Evolutionary conservation across 1,140 invertebrate genomes (phyloP), one percentile per base, ranked within the genome.

Genomic region (Drosophila fuyamai): DNA sequence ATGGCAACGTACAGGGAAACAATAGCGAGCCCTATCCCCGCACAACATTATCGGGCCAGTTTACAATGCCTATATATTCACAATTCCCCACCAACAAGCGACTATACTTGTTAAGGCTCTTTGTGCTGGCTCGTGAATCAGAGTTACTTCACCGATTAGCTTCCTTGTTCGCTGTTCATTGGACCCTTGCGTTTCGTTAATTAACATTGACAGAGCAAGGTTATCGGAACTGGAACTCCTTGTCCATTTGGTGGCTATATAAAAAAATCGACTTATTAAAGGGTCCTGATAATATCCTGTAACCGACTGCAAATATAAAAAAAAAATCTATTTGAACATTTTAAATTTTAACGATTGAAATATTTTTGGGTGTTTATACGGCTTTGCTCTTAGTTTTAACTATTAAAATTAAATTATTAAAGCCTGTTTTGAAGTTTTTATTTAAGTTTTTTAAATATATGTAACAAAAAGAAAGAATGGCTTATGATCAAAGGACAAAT

Each of bases 1-100:
- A 56, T 60, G 35, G 35, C 70, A 77, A 40, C 67, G 18, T 38
- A 50, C 54, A 35, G 50, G 54, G 48, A 62, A 78, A 84, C 81
- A 85, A 86, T 62, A 63, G 50, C 32, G 38, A 59, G 63, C 60
- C 84, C 53, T 77, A 68, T 70, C 13, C 58, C 16, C 18, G 68
- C 55, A 54, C 47, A n/a, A 41, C 58, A 82, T 86, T 81, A 81
- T 82, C 59, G 65, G 60, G 32, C 65, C 58, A 72, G 47, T 76
- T 77, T 56, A 59, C 63, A 79, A 68, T 79, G 65, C 41, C 43
- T 44, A 65, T 68, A 62, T 43, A 29, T 51, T 51, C 9, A 10
- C 14, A 12, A 9, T 27, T 13, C 29, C 32, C 53, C 60, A 58
- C 48, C 59, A 47, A 56, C 13, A 47, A 12, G 44, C 23, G 29